These are phyloP conservation scores for Branchinecta lindahli DNA, from an alignment of 1,140 invertebrate species.

Conservation along the genomic window DNA sequence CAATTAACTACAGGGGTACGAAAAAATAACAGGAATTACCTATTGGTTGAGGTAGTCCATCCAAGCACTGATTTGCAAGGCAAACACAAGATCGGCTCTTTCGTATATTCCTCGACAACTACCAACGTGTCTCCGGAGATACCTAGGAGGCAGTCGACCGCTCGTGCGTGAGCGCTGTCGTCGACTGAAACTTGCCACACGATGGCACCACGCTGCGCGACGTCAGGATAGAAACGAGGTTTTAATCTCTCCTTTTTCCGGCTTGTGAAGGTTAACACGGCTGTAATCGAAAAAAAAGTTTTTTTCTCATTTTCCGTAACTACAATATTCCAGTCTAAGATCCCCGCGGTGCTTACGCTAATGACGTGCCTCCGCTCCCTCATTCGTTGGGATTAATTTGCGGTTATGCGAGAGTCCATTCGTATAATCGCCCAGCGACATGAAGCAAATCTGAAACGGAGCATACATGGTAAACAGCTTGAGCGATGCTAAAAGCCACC, in stretches of 20 bases:
- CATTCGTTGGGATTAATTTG: too few relatives aligned
- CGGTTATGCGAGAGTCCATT: too few relatives aligned
- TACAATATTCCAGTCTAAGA: too few relatives aligned
- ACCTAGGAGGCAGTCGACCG: constrained; percentile 65
- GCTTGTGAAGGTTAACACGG: constrained; percentile 48
- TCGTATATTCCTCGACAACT: constrained; percentile 61
- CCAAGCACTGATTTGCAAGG: constrained; percentile 67
- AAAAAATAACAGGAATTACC: constrained; percentile 28
- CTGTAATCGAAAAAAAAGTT: neutral
- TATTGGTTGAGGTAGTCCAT: constrained; percentile 52
- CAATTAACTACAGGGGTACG: too few relatives aligned
- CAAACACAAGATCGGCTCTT: constrained; percentile 70
- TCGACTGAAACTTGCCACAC: constrained; percentile 58
- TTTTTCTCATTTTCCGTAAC: too few relatives aligned
- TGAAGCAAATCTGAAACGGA: too few relatives aligned
- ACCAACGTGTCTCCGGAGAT: constrained; percentile 75
- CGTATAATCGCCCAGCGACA: too few relatives aligned
- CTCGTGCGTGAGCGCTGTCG: constrained; percentile 46
- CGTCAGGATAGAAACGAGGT: constrained; percentile 49
- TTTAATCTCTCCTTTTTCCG: constrained; percentile 51
- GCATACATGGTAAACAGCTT: too few relatives aligned
- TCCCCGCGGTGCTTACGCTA: too few relatives aligned
- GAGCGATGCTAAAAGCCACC: too few relatives aligned
- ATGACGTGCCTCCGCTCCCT: too few relatives aligned
- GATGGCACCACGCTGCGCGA: constrained; percentile 50